Conservation (phyloP, 2,797 vertebrate genomes). For the Lemur catta region DNA sequence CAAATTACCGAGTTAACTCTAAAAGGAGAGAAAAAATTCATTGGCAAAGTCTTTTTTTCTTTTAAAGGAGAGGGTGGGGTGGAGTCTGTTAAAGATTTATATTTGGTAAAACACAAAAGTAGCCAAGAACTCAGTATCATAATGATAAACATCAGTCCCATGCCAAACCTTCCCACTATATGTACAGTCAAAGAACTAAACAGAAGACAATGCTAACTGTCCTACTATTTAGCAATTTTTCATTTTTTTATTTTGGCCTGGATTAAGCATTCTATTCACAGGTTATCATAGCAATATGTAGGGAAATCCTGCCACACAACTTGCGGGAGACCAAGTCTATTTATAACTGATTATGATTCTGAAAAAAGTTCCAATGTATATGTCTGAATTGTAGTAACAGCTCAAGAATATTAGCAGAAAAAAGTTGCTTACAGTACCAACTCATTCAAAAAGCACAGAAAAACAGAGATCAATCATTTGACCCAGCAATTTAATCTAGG, state of each 20-base stretch:
- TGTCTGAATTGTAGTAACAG: neutral
- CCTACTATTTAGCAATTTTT: conserved; percentile 17
- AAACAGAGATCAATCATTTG: neutral
- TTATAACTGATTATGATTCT: conserved; percentile 6
- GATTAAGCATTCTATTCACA: conserved; percentile 1
- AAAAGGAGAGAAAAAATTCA: conserved; percentile 30
- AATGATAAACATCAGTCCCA: conserved; percentile 32
- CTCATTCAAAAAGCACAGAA: neutral
- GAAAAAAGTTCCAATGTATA: neutral
- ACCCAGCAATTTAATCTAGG: neutral
- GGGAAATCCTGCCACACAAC: conserved; percentile 6
- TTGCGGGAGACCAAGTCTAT: neutral
- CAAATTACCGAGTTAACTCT: conserved; percentile 63
- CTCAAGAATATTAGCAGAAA: neutral
- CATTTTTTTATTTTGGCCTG: conserved; percentile 29
- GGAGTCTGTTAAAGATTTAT: conserved; percentile 41
- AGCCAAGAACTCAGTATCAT: conserved; percentile 25
- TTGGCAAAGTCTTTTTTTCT: conserved; percentile 8
- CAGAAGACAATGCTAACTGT: neutral
- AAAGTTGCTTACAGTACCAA: neutral
- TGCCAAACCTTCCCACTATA: neutral
- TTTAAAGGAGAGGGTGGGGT: neutral
- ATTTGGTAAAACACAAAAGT: conserved; percentile 40
- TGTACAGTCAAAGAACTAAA: neutral
- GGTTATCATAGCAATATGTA: neutral